Base-by-base conservation (phyloP, 2,797 vertebrate species). In the Falco rusticolus region DNA sequence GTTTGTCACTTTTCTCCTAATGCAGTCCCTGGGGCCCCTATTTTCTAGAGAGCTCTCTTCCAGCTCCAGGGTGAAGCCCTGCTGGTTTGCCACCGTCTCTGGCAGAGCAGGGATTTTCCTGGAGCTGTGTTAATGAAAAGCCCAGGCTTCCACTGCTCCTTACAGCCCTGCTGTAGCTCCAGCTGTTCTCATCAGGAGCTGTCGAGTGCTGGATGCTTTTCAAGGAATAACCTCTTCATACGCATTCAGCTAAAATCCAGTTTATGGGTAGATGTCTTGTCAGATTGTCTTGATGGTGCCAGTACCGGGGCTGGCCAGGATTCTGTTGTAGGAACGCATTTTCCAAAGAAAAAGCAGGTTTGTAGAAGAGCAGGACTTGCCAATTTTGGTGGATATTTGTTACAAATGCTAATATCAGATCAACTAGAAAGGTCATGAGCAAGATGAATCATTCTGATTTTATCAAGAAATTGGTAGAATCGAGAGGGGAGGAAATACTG, bases 111-210 rank as follows among this genome's bases (percentile, higher is more conserved):
- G 68, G 47, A 10, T 92, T 79, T 92, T 93, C 45, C 77, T 0
- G 7, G 57, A 50, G 68, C 78, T 71, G 3, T 72, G 64, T 68
- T 83, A 85, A 89, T 93, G 84, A 91, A 94, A 92, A 87, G 26
- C 68, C 41, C 59, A 29, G 41, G 8, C 37, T 91, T 84, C 24
- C n/a, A 45, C 28, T 6, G 5, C 56, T 78, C 48, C 51, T 60
- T 16, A 18, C n/a, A 72, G 64, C 39, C 61, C 70, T 63, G 88
- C 86, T 92, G 86, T 54, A 89, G 69, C 86, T 90, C 86, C 90
- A 93, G 90, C 84, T 94, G 90, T 83, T 97, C 92, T 84, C 92
- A 89, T 76, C 87, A 90, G 92, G 84, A 93, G 89, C 92, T 94
- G 63, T 89, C 41, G 29, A 90, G 92, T 11, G 20, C 61, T 56